Conservation (phyloP, 2,113 vertebrate species). For the Brachypteracias leptosomus region DNA sequence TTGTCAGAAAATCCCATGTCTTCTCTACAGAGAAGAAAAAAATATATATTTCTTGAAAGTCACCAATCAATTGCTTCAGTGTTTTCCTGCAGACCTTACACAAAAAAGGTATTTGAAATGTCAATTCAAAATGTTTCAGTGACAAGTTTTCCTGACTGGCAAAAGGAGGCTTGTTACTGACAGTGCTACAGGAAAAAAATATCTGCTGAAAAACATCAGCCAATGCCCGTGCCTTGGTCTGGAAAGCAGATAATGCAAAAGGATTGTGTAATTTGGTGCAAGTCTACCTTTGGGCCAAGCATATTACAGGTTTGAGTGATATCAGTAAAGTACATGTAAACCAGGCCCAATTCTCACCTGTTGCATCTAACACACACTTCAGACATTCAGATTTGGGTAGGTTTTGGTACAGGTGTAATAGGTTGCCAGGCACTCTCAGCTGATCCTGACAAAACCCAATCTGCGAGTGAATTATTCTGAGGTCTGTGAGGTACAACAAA, state of each 20-base stretch:
- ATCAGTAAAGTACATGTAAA: background rate
- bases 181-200: background rate
- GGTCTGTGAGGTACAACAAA: background rate
- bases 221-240: background rate
- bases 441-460: background rate
- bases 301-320: background rate
- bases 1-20: background rate
- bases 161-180: background rate
- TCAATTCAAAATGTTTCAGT: background rate
- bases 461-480: background rate
- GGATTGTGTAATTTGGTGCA: background rate
- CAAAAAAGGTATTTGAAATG: background rate
- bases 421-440: rapidly evolving
- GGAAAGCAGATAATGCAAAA: background rate
- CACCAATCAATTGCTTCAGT: background rate
- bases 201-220: background rate
- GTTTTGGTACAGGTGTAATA: background rate
- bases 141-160: background rate
- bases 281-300: rapidly evolving
- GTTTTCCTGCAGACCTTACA: background rate
- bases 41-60: background rate
- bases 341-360: background rate
- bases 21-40: background rate
- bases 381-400: background rate
- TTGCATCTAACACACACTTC: background rate